phyloP scores from a whole-genome alignment of 2,888 invertebrate species.

The Synanthedon vespiformis region DNA sequence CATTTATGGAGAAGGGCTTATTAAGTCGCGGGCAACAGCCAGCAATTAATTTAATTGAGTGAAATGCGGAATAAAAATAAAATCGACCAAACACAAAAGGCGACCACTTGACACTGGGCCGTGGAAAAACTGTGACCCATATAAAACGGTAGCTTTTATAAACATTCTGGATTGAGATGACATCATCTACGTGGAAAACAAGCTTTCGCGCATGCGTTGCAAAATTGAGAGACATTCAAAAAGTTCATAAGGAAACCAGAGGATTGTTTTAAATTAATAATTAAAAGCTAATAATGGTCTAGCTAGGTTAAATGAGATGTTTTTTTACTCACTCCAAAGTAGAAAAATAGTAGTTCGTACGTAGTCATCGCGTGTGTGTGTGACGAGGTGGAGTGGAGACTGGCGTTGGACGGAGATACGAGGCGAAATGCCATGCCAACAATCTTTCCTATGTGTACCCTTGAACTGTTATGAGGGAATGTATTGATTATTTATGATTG shows the following conservation, averaged over 20 bases:
- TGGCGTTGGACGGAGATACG: slow-evolving; percentile 20
- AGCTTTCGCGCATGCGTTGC: slow-evolving; percentile 15
- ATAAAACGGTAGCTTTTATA: slow-evolving; percentile 13
- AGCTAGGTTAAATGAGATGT: background rate
- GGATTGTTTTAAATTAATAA: background rate
- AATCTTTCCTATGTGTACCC: slow-evolving; percentile 8
- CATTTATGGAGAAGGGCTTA: no score
- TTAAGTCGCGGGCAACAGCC: no score
- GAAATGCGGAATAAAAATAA: background rate
- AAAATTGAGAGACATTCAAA: background rate
- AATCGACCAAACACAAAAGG: background rate
- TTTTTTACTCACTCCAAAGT: slow-evolving; percentile 43
- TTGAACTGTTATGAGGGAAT: background rate
- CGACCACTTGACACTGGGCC: background rate
- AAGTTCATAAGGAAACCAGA: background rate
- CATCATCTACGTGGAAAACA: slow-evolving; percentile 19
- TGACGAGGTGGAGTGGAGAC: slow-evolving; percentile 29
- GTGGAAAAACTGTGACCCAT: slow-evolving; percentile 11
- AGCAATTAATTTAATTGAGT: no score
- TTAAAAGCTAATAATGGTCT: background rate
- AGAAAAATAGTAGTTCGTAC: slow-evolving; percentile 24
- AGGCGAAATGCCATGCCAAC: slow-evolving; percentile 53
- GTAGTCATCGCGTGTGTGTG: slow-evolving; percentile 37
- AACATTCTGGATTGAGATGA: slow-evolving; percentile 6
- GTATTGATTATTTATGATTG: background rate